phyloP scores from a whole-genome alignment of 2,888 invertebrate species.

The Limenitis camilla region DNA sequence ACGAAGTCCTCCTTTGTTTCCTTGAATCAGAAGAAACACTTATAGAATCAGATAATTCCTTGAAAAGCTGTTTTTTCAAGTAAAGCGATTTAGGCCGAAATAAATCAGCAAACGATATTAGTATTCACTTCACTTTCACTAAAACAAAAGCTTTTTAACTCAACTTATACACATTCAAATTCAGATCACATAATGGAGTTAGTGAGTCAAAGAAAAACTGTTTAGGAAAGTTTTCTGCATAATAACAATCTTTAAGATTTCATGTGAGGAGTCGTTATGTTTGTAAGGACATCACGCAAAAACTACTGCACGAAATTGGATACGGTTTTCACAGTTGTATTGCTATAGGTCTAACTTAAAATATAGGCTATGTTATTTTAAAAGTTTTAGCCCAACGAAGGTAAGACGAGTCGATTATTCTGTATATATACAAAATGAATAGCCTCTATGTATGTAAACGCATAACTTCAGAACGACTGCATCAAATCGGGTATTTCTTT shows the following conservation, averaged over 20 bases:
- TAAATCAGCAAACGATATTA: neutral
- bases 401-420: too few relatives aligned
- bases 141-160: conserved; percentile 13
- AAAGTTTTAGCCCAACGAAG: too few relatives aligned
- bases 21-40: too few relatives aligned
- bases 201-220: neutral
- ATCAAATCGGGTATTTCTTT: too few relatives aligned
- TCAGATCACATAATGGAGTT: neutral
- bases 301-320: neutral
- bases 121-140: neutral
- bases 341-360: neutral
- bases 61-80: too few relatives aligned
- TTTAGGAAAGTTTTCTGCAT: neutral
- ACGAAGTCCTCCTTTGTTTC: too few relatives aligned
- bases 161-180: conserved; percentile 5
- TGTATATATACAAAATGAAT: too few relatives aligned
- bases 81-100: too few relatives aligned
- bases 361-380: neutral
- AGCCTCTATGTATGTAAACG: too few relatives aligned
- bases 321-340: neutral
- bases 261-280: neutral
- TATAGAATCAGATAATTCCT: too few relatives aligned
- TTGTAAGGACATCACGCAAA: neutral
- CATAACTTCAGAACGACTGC: too few relatives aligned
- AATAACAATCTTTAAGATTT: too few relatives aligned